Evolutionary conservation across 2,888 invertebrate species (phyloP), one percentile per base, ranked within the genome.

Genomic region (Andrena chrysosceles): DNA sequence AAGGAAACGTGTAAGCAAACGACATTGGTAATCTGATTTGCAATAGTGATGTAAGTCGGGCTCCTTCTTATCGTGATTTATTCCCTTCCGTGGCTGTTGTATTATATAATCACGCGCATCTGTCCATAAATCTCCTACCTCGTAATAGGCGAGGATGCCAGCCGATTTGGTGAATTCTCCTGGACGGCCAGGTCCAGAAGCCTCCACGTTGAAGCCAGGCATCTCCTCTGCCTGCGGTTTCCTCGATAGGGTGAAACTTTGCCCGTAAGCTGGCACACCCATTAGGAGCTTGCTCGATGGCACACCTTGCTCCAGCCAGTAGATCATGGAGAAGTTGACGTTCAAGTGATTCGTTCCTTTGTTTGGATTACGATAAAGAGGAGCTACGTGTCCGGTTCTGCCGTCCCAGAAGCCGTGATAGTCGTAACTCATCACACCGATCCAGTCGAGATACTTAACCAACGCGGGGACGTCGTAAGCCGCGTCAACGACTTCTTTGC

Each of bases 351-450:
- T 95, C 71, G 95, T 96, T 81, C 97, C 97, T 90, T 98, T 98
- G 63, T 97, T 96, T 1, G 97, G 96, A 92, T 98, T 97, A 90
- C 96, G 95, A 89, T 96, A 98, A 60, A 98, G 93, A 0, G 98
- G 98, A 0, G 98, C 97, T 0, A 98, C 97, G 90, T 98, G 98
- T 0, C 98, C 98, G 0, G 98, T 98, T 92, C 97, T 97, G 91
- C 97, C 97, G 89, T 98, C 98, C 98, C 98, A 98, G 90, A 97
- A 97, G 0, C 98, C 98, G 88, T 98, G 98, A 94, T 96, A 98
- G 92, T 98, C 98, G 90, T 98, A 98, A 0, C 98, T 97, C 98
- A 98, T 98, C 0, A 98, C 97, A 0, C 98, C 97, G 67, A 98
- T 97, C 97, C 98, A 98, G 92, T 98, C 98, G 70, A 98, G 95